Conservation (phyloP, 2,797 vertebrate genomes). For the Tympanoctomys barrerae region DNA sequence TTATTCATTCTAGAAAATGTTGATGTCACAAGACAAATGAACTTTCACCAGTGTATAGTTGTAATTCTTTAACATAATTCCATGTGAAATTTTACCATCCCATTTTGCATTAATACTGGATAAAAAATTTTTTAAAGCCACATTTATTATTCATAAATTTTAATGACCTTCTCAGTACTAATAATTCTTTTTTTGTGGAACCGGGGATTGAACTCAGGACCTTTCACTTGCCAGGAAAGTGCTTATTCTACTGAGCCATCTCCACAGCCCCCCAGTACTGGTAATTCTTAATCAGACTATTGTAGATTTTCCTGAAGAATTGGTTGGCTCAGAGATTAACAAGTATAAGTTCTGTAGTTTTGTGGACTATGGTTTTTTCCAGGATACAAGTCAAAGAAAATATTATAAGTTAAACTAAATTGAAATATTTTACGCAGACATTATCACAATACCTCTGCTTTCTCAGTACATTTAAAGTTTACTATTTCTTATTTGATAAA, state of each 20-base stretch:
- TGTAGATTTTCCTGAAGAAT: too few relatives aligned
- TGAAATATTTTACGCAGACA: constrained; percentile 70
- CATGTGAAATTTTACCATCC: too few relatives aligned
- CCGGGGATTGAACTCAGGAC: background rate
- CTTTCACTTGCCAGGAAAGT: too few relatives aligned
- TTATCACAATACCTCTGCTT: constrained; percentile 74
- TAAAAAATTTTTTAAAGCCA: constrained; percentile 74
- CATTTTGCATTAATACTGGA: background rate
- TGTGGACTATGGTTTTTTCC: constrained; percentile 82
- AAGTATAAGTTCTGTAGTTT: background rate
- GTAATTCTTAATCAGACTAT: too few relatives aligned
- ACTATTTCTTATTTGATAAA: constrained; percentile 81
- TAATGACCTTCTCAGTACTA: constrained; percentile 84
- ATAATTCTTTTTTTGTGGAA: constrained; percentile 80
- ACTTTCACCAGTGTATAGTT: constrained; percentile 71
- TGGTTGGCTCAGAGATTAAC: too few relatives aligned
- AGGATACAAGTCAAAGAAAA: constrained; percentile 79
- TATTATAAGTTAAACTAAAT: constrained; percentile 77
- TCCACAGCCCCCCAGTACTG: too few relatives aligned
- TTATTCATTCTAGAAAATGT: constrained; percentile 63
- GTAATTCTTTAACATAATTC: constrained; percentile 75
- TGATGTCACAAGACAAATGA: constrained; percentile 77
- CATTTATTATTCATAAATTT: constrained; percentile 79
- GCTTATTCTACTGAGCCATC: too few relatives aligned
- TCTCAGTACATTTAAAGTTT: constrained; percentile 79